Percentiles rank a stretch among this genome's conserved stretches.
Evolutionary conservation across 2,888 invertebrate species (phyloP).

Genomic region (Agrilus biguttatus): DNA sequence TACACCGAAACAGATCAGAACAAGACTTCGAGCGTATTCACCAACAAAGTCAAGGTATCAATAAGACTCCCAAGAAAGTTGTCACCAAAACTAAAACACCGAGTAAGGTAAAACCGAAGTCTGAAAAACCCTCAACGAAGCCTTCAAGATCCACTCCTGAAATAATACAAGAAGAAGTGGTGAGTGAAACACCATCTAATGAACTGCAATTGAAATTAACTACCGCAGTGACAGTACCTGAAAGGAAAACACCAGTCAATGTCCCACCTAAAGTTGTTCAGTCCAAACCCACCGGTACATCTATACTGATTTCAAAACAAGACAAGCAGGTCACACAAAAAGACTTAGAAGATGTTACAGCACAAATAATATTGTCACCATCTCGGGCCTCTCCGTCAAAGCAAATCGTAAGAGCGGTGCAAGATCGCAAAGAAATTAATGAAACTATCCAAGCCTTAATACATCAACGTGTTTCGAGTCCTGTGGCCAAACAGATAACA

Average conservation of each 20-base stretch:
- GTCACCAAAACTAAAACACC: slow-evolving; percentile 21
- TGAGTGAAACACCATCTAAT: too few species aligned
- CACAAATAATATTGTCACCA: too few species aligned
- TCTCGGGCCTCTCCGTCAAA: too few species aligned
- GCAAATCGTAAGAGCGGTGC: not conserved
- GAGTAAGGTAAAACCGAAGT: slow-evolving; percentile 31
- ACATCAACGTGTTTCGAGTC: slow-evolving; percentile 22
- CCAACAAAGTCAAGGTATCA: slow-evolving; percentile 48
- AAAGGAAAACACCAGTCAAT: too few species aligned
- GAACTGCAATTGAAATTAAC: too few species aligned
- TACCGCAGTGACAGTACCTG: too few species aligned
- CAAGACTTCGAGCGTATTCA: slow-evolving; percentile 51
- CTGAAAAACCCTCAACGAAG: slow-evolving; percentile 33
- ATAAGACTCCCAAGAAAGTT: slow-evolving; percentile 38
- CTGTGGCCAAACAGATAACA: slow-evolving; percentile 15
- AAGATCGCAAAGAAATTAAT: slow-evolving; percentile 22
- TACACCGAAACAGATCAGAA: slow-evolving; percentile 53
- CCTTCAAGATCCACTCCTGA: slow-evolving; percentile 18
- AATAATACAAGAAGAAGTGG: not conserved
- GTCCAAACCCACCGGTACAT: too few species aligned
- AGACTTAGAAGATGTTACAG: too few species aligned
- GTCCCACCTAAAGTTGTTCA: too few species aligned
- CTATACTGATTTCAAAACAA: too few species aligned
- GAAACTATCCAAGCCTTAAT: slow-evolving; percentile 29
- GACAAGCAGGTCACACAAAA: too few species aligned